Conservation (phyloP, 2,888 invertebrate genomes). For the Callyntrura sp. region DNA sequence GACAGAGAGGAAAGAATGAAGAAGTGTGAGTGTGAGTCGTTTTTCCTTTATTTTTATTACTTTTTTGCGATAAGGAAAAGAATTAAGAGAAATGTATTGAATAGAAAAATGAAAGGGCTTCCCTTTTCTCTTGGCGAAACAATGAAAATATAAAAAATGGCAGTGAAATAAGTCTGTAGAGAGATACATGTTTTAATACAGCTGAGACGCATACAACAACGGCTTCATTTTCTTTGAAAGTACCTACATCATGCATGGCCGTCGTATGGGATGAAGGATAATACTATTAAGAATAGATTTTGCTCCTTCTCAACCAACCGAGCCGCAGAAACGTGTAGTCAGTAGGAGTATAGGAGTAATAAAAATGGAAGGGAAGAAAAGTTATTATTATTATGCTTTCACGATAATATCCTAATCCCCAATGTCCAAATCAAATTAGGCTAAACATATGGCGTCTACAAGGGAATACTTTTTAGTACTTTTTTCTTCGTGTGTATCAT, state of each 20-base stretch:
- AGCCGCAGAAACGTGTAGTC: not conserved
- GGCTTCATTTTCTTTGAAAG: not conserved
- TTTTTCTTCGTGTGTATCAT: not conserved
- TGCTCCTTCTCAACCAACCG: too few species aligned
- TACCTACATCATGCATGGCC: too few species aligned
- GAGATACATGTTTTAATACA: not conserved
- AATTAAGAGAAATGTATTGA: not conserved
- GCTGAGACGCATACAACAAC: not conserved
- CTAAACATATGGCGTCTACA: slow-evolving; percentile 60
- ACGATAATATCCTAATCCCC: slow-evolving; percentile 53
- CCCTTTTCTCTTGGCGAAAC: too few species aligned
- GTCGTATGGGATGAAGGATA: too few species aligned
- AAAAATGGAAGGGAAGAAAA: not conserved
- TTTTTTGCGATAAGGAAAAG: not conserved
- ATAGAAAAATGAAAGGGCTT: too few species aligned
- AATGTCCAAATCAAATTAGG: slow-evolving; percentile 72
- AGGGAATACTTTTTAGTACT: slow-evolving; percentile 25
- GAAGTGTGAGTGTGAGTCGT: too few species aligned
- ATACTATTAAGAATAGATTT: not conserved
- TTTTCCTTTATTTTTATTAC: not conserved
- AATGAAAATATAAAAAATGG: not conserved
- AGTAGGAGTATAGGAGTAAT: not conserved
- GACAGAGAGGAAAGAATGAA: not conserved
- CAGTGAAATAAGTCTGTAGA: not conserved
- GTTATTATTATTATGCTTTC: slow-evolving; percentile 27